Evolutionary conservation across 2,113 vertebrate species (phyloP), one percentile per base, ranked within the genome.

Genomic region (Ia io): DNA sequence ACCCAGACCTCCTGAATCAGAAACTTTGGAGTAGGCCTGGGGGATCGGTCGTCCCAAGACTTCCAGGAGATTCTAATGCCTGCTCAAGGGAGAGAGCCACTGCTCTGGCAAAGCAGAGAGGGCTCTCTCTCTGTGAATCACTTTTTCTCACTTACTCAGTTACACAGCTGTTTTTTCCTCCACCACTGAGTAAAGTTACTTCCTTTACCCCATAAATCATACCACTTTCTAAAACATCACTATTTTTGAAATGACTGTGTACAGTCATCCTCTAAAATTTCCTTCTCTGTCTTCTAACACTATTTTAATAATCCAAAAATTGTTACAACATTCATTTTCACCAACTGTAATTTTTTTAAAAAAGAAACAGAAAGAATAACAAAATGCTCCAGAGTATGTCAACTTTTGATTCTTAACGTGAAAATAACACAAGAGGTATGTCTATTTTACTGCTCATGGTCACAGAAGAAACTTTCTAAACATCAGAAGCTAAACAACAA

Each of bases 241-340:
- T 56, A n/a, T 92, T 74, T 91, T 73, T 83, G 23, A 79, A 91
- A 91, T 12, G 25, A 77, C 17, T 79, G 30, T 77, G 8, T 85
- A 86, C 2, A 61, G 65, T 49, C 14, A 82, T 67, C 13, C 30
- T 20, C 44, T 78, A 67, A 67, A 71, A 93, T 73, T 42, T 90
- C 6, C 53, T 86, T 85, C 90, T 40, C 40, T 49, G 47, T 49
- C 44, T 47, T 47, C 49, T 44, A 80, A 86, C 22, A 40, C 22
- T 77, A 83, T 65, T 94, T 90, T 63, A 96, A 61, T 65, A 88
- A 84, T n/a, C 80, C 17, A 74, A 82, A 87, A 91, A 88, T 22
- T 74, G 28, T 65, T 56, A 35, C 51, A 71, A 80, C 18, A 71
- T 35, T 83, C 83, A 56, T 20, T 91, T 91, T 92, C 37, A 88